Evolutionary conservation across 2,888 invertebrate species (phyloP), one percentile per base, ranked within the genome.

Genomic region (Bombylius major): DNA sequence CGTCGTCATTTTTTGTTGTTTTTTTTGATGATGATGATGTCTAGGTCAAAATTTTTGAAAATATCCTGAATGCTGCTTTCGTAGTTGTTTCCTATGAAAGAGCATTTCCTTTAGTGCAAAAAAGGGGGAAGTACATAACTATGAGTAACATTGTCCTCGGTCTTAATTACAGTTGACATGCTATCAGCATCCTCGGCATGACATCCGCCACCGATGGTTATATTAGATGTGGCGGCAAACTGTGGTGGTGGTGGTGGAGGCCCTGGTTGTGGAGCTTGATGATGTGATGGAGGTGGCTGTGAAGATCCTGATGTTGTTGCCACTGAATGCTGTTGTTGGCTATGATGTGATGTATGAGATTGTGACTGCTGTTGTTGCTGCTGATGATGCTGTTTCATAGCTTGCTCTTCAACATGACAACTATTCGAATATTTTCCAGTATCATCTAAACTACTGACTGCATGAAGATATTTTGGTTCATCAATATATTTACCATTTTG

Each of bases 41-140:
- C 23, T 23, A 23, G 23, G 23, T 42, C 12, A 42, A 42, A 42
- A 42, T 42, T 42, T 42, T 42, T 42, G 39, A 42, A 11, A 42
- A 42, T 42, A 42, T 42, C 39, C 39, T 42, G 12, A 55, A 55
- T 65, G 66, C 56, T 66, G 64, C 53, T 57, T 59, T 61, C 58
- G 58, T 55, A 63, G 64, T 56, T 65, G 68, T 59, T 67, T 70
- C 52, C 70, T 69, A 60, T 68, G 71, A 65, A 69, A 68, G 69
- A 73, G 71, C 71, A 71, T 70, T 71, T 72, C 69, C 64, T 67
- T 73, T 65, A 74, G 65, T 72, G 74, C 70, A 74, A 73, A 74
- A 74, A 74, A 72, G 74, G 72, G 61, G 74, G 74, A 67, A 74
- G 63, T 49, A 73, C 73, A 63, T 74, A 74, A 62, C 66, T 74